These are phyloP conservation scores for Pseudochromis fuscus DNA, from an alignment of 2,797 vertebrate species.

Conservation along the genomic window DNA sequence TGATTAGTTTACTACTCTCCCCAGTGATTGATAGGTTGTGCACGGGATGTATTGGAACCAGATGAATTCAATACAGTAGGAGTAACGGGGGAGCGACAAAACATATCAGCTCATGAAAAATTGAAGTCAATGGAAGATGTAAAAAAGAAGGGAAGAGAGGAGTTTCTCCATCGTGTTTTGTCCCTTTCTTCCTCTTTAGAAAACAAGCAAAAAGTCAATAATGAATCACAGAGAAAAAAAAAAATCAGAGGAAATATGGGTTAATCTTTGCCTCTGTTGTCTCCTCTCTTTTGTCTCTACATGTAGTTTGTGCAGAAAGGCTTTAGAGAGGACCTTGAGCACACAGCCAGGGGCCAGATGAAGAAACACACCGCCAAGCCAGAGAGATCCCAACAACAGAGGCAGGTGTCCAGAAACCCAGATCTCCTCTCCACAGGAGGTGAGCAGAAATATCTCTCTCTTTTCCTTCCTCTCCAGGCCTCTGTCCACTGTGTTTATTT, in stretches of 20 bases:
- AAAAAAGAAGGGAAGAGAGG: constrained; percentile 56
- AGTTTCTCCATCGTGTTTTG: constrained; percentile 65
- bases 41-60: constrained; percentile 87
- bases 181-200: constrained; percentile 36
- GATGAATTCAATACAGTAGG: constrained; percentile 87
- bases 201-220: constrained; percentile 51
- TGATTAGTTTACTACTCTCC: constrained; percentile 87
- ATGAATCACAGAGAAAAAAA: constrained; percentile 62
- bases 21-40: constrained; percentile 89
- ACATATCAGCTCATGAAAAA: constrained; percentile 87
- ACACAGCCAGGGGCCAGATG: constrained; percentile 68
- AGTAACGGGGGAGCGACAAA: constrained; percentile 83
- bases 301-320: constrained; percentile 68
- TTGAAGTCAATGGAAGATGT: constrained; percentile 85
- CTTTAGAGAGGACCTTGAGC: constrained; percentile 71
- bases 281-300: constrained; percentile 50
- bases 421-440: constrained; percentile 70
- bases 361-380: constrained; percentile 68
- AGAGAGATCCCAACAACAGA: constrained; percentile 73
- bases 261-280: constrained; percentile 45
- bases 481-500: constrained; percentile 24
- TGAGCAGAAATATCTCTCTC: constrained; percentile 68
- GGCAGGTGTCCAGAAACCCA: constrained; percentile 76
- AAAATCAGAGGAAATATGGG: constrained; percentile 45
- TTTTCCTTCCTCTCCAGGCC: constrained; percentile 18